Evolutionary conservation across 2,888 invertebrate genomes (phyloP).

Genomic region (Tenthredo livida): DNA sequence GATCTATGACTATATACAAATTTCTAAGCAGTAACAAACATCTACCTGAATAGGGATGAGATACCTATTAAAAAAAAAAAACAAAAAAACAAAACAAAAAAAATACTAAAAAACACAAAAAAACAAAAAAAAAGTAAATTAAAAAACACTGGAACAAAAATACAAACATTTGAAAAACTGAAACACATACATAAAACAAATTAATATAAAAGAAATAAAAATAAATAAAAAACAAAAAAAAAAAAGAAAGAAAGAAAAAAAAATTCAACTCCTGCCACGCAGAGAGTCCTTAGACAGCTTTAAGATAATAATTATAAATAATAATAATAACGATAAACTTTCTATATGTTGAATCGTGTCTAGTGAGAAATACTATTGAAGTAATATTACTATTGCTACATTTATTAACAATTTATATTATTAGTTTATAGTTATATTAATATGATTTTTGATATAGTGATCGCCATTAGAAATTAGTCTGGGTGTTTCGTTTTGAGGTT

Average conservation of each 20-base stretch:
- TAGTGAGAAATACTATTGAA: slow-evolving; percentile 75
- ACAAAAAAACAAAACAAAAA: slow-evolving; percentile 45
- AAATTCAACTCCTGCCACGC: slow-evolving; percentile 72
- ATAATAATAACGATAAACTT: slow-evolving; percentile 76
- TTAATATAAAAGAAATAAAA: slow-evolving; percentile 23
- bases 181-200: slow-evolving; percentile 48
- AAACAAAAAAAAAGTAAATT: slow-evolving; percentile 56
- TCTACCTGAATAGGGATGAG: slow-evolving; percentile 41
- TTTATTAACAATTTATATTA: slow-evolving; percentile 53
- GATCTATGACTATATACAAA: slow-evolving; percentile 72
- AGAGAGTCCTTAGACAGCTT: slow-evolving; percentile 77
- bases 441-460: slow-evolving; percentile 41
- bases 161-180: slow-evolving; percentile 64
- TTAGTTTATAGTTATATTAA: slow-evolving; percentile 41
- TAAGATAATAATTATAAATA: slow-evolving; percentile 76
- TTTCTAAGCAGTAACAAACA: slow-evolving; percentile 71
- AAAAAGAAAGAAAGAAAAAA: slow-evolving; percentile 54
- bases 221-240: slow-evolving; percentile 58
- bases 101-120: slow-evolving; percentile 52
- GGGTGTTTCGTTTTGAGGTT: slow-evolving; percentile 43
- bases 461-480: slow-evolving; percentile 46
- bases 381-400: slow-evolving; percentile 61
- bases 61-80: slow-evolving; percentile 52
- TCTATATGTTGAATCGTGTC: slow-evolving; percentile 77
- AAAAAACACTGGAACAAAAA: slow-evolving; percentile 55